These are phyloP conservation scores for Alethe castanea DNA, from an alignment of 2,113 vertebrate genomes.

Conservation along the genomic window DNA sequence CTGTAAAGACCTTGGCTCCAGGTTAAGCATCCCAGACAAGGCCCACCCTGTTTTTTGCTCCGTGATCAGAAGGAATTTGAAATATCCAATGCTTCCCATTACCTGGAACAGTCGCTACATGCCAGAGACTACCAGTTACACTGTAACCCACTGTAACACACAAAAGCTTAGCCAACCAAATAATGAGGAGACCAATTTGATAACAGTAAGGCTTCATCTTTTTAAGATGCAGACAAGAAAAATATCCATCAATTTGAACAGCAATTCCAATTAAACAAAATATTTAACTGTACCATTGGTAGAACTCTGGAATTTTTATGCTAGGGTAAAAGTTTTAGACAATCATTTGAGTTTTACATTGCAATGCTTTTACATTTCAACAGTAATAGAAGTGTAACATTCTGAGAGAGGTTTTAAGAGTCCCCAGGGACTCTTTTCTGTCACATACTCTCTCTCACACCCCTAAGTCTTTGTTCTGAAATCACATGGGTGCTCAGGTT, in stretches of 20 bases:
- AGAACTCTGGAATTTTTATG: neutral
- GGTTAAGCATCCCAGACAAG: neutral
- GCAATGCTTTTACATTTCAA: neutral
- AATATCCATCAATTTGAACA: neutral
- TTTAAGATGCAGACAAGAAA: neutral
- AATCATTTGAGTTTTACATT: neutral
- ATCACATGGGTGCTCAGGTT: neutral
- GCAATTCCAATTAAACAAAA: neutral
- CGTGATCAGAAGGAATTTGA: neutral
- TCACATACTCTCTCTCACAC: neutral
- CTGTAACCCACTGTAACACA: neutral
- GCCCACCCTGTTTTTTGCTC: neutral
- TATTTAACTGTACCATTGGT: neutral
- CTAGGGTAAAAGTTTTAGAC: neutral
- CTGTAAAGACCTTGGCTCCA: neutral
- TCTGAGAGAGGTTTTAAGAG: neutral
- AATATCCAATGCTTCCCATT: neutral
- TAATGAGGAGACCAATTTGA: neutral
- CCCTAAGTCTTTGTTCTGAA: neutral
- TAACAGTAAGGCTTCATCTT: neutral
- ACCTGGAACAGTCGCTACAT: neutral
- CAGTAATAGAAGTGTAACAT: neutral
- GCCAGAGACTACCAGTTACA: neutral
- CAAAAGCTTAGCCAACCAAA: neutral
- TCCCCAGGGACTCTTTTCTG: neutral